Conservation (phyloP, 2,113 vertebrate species). For the Electrona antarctica region DNA sequence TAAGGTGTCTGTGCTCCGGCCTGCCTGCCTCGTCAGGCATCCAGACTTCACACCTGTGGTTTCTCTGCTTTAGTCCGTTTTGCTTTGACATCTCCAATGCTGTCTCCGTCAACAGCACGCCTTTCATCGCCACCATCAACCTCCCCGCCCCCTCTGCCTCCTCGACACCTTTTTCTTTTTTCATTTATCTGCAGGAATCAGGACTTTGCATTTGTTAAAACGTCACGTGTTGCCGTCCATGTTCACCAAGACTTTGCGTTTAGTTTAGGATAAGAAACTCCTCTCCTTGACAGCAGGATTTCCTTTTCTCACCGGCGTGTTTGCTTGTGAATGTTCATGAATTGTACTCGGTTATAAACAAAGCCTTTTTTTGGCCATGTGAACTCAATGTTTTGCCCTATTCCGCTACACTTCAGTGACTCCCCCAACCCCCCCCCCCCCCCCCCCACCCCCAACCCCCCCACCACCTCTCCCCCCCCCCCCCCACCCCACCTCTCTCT, state of each 20-base stretch:
- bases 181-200: not conserved
- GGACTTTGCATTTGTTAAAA: not conserved
- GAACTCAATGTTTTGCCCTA: conserved; percentile 30
- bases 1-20: conserved; percentile 51
- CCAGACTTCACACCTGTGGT: conserved; percentile 67
- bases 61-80: conserved; percentile 45
- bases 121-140: conserved; percentile 48
- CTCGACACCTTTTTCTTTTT: not conserved
- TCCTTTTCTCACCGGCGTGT: conserved; percentile 24
- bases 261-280: not conserved
- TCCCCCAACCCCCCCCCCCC: too few relatives aligned
- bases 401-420: conserved; percentile 50
- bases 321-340: conserved; percentile 11
- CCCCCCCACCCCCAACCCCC: too few relatives aligned
- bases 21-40: conserved; percentile 48
- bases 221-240: not conserved
- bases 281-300: conserved; percentile 9
- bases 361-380: conserved; percentile 41
- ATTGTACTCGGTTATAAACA: conserved; percentile 41
- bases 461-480: too few relatives aligned
- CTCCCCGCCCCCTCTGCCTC: not conserved
- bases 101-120: conserved; percentile 63
- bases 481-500: conserved; percentile 10
- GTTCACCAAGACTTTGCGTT: not conserved
- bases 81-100: conserved; percentile 70